A percentile compares a stretch with the other conserved stretches of the same genome.
Conservation (phyloP, 2,797 vertebrate genomes). For the Aldrovandia affinis region DNA sequence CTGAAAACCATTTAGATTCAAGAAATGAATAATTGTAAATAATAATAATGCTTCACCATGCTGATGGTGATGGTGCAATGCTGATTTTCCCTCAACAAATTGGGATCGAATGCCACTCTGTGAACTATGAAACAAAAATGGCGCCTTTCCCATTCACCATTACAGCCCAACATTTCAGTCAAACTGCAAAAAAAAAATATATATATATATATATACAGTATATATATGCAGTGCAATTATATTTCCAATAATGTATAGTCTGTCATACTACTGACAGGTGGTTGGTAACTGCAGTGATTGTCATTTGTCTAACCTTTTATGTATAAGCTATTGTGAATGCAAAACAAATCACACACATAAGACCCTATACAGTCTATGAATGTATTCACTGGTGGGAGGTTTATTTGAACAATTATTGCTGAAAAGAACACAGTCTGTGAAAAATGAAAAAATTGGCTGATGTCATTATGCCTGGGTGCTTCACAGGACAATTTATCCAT, state of each 20-base stretch:
- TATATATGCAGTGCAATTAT: background rate
- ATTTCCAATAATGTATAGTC: background rate
- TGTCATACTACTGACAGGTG: background rate
- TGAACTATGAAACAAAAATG: background rate
- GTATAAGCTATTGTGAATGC: background rate
- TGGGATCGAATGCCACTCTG: background rate
- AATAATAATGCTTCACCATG: too few relatives aligned
- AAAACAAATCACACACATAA: background rate
- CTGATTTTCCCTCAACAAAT: background rate
- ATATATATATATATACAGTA: too few relatives aligned
- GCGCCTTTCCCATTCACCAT: background rate
- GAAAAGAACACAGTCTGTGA: slow-evolving; percentile 2
- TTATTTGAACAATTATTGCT: slow-evolving; percentile 13
- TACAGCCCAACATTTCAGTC: background rate
- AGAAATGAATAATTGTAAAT: background rate
- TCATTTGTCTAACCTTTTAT: background rate
- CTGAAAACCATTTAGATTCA: background rate
- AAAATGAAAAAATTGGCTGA: background rate
- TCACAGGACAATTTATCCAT: background rate
- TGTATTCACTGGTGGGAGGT: background rate
- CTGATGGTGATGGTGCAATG: too few relatives aligned
- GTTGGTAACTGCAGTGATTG: background rate
- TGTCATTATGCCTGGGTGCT: background rate
- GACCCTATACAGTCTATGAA: background rate
- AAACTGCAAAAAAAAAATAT: background rate